Percentiles rank a stretch among this genome's conserved stretches.
These are phyloP conservation scores for Rhinogobio ventralis DNA, from an alignment of 2,797 vertebrate genomes.

Conservation along the genomic window DNA sequence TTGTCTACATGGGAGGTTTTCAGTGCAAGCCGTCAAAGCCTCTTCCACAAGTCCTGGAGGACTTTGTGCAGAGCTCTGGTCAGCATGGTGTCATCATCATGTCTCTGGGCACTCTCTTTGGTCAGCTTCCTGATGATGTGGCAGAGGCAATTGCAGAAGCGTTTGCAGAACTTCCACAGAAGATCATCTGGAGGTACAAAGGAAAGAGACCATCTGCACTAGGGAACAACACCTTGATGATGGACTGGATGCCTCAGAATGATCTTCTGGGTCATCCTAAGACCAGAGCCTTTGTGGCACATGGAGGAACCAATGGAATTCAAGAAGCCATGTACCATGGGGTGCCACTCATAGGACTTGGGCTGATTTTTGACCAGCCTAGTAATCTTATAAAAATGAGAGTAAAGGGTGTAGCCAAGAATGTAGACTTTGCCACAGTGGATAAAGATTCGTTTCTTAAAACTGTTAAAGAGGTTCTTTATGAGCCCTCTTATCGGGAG, in stretches of 20 bases:
- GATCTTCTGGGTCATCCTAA: constrained; percentile 60
- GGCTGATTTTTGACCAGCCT: constrained; percentile 65
- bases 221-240: constrained; percentile 59
- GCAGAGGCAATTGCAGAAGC: constrained; percentile 53
- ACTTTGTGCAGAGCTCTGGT: constrained; percentile 67
- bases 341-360: constrained; percentile 62
- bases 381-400: constrained; percentile 62
- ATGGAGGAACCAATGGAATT: no score
- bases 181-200: constrained; percentile 62
- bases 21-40: constrained; percentile 66
- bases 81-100: constrained; percentile 18
- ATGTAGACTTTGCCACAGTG: no score
- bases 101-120: no score
- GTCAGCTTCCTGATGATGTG: no score
- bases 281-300: no score
- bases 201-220: constrained; percentile 44
- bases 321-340: constrained; percentile 65
- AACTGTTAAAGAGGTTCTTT: no score
- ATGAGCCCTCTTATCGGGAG: constrained; percentile 55
- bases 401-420: not conserved
- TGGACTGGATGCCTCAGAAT: constrained; percentile 67
- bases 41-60: constrained; percentile 64
- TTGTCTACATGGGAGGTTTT: constrained; percentile 68
- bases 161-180: constrained; percentile 65
- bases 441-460: no score